Percentiles rank a stretch among this genome's conserved stretches.
phyloP scores from a whole-genome alignment of 1,140 invertebrate genomes.

The Lasaia peninsularis region DNA sequence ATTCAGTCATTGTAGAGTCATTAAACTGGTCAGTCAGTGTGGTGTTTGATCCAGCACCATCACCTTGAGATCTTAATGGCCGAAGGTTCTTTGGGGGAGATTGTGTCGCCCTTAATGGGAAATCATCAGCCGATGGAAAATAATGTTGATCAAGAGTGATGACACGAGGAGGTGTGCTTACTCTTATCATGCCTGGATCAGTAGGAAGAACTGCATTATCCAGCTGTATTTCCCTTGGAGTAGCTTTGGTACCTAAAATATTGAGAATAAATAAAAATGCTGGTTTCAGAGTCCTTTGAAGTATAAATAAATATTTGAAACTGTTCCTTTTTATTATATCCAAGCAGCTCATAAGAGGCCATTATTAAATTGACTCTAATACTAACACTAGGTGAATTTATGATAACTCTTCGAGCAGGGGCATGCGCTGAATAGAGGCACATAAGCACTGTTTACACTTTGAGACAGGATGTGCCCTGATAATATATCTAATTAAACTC shows the following conservation, averaged over 20 bases:
- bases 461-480: too few species aligned
- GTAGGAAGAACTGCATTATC: slow-evolving; percentile 88
- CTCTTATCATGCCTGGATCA: slow-evolving; percentile 84
- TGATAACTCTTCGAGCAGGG: too few species aligned
- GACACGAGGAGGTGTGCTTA: slow-evolving; percentile 89
- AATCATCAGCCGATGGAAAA: slow-evolving; percentile 86
- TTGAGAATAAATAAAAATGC: slow-evolving; percentile 12
- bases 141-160: slow-evolving; percentile 89
- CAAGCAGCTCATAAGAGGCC: too few species aligned
- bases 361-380: too few species aligned
- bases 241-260: slow-evolving; percentile 83
- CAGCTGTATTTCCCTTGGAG: slow-evolving; percentile 89
- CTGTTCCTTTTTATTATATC: too few species aligned
- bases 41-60: slow-evolving; percentile 47
- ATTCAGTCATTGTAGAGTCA: slow-evolving; percentile 68
- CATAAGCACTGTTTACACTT: too few species aligned
- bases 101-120: slow-evolving; percentile 39
- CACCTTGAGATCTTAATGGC: slow-evolving; percentile 48
- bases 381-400: too few species aligned
- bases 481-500: too few species aligned
- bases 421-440: too few species aligned
- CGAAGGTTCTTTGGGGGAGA: slow-evolving; percentile 55
- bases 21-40: slow-evolving; percentile 57
- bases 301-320: too few species aligned
- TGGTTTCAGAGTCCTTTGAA: too few species aligned